Percentiles rank a stretch among this genome's conserved stretches.
These are phyloP conservation scores for Sericinus montela DNA, from an alignment of 2,888 invertebrate genomes.

Conservation along the genomic window DNA sequence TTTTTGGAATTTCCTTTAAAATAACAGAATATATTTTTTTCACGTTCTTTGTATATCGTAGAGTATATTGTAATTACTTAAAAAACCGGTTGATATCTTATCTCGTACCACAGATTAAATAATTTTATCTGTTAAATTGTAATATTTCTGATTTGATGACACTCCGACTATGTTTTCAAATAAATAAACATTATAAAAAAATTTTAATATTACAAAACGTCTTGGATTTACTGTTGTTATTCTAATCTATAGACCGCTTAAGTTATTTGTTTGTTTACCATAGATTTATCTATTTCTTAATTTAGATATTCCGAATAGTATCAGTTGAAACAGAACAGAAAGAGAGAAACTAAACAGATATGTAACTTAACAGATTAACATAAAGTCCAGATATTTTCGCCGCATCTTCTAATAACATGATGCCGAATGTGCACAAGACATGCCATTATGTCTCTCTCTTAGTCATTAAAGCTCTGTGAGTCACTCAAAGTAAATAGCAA, in stretches of 20 bases:
- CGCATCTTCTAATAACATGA: too few species aligned
- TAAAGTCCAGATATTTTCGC: too few species aligned
- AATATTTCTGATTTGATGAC: slow-evolving; percentile 1
- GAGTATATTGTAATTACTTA: slow-evolving; percentile 4
- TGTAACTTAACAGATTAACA: too few species aligned
- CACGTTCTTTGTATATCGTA: background rate
- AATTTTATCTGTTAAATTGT: slow-evolving; percentile 11
- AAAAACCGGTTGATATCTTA: slow-evolving; percentile 12
- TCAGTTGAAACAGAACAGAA: background rate
- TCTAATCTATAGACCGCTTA: background rate
- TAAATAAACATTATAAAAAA: background rate
- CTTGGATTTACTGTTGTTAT: background rate
- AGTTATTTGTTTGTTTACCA: background rate
- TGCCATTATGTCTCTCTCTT: slow-evolving; percentile 2
- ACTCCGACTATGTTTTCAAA: background rate
- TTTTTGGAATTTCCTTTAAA: too few species aligned
- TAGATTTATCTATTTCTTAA: slow-evolving; percentile 1
- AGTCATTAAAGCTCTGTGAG: slow-evolving; percentile 9
- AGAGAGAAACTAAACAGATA: too few species aligned
- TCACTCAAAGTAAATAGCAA: slow-evolving; percentile 3
- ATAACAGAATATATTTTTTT: background rate
- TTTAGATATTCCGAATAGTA: background rate
- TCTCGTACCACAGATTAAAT: slow-evolving; percentile 16
- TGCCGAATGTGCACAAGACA: background rate
- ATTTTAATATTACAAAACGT: background rate